A percentile compares a stretch with the other conserved stretches of the same genome.
Evolutionary conservation across 1,140 invertebrate genomes (phyloP).

Genomic region (Leptopilina clavipes): DNA sequence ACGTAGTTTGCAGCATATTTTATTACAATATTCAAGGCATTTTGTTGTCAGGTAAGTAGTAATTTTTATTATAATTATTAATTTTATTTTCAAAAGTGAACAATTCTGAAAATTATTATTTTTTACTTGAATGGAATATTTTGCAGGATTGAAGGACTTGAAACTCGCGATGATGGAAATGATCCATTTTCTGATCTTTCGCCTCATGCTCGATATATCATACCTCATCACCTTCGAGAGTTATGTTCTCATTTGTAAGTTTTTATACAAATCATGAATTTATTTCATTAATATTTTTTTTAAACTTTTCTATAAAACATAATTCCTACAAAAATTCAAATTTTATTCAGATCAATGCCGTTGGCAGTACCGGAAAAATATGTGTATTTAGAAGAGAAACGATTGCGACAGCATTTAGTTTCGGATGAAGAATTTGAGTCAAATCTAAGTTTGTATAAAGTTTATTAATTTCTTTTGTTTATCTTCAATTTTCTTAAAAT

Average conservation of each 20-base stretch:
- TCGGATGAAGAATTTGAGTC: background rate
- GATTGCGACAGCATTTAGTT: constrained; percentile 8
- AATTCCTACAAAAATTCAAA: background rate
- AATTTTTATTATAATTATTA: constrained; percentile 3
- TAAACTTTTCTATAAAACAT: too few species aligned
- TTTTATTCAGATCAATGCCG: background rate
- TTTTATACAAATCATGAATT: background rate
- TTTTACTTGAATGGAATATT: background rate
- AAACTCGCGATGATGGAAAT: constrained; percentile 40
- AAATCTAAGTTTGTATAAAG: constrained; percentile 4
- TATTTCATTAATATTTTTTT: too few species aligned
- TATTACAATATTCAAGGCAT: constrained; percentile 51
- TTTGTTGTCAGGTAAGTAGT: constrained; percentile 52
- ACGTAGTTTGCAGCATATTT: constrained; percentile 45
- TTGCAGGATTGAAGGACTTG: constrained; percentile 52
- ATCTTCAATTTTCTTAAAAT: background rate
- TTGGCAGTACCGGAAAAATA: background rate
- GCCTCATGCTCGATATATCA: constrained; percentile 55
- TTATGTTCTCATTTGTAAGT: constrained; percentile 55
- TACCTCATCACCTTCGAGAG: constrained; percentile 54
- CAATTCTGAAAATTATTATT: too few species aligned
- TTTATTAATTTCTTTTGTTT: background rate
- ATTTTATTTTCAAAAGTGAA: background rate
- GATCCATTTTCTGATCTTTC: constrained; percentile 57
- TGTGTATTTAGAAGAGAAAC: background rate